A percentile compares a stretch with the other conserved stretches of the same genome.
Conservation (phyloP, 2,797 vertebrate species). For the Vireo griseus region DNA sequence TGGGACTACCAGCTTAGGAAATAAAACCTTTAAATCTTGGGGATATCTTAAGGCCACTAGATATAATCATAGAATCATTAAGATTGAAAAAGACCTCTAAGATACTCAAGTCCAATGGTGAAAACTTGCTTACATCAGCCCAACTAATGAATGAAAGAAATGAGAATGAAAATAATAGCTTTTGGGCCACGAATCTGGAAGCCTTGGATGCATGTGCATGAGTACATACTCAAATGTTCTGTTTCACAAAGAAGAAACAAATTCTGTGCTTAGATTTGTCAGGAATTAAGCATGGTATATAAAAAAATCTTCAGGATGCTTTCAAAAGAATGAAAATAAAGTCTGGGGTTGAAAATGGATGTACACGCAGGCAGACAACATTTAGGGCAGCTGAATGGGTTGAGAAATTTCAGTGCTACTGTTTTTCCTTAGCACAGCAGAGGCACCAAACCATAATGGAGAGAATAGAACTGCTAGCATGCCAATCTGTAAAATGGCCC, state of each 20-base stretch:
- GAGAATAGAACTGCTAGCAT: not conserved
- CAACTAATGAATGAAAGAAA: not conserved
- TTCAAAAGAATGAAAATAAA: not conserved
- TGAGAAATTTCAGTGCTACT: not conserved
- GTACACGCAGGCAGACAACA: rapidly evolving
- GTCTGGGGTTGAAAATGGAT: not conserved
- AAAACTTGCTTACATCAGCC: not conserved
- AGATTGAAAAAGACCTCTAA: not conserved
- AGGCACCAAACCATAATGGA: not conserved
- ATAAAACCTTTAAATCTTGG: not conserved
- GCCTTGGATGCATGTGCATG: not conserved
- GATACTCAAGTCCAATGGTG: not conserved
- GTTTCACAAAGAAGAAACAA: not conserved
- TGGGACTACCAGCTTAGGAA: not conserved
- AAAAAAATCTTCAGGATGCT: rapidly evolving
- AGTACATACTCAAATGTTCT: not conserved
- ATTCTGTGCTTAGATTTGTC: not conserved
- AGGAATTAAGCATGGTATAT: not conserved
- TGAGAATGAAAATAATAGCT: too few relatives aligned
- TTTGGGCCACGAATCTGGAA: not conserved
- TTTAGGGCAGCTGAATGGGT: not conserved
- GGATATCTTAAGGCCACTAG: not conserved
- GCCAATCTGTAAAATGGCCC: not conserved
- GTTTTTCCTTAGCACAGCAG: not conserved
- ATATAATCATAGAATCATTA: not conserved